phyloP scores from a whole-genome alignment of 2,797 vertebrate species.

The Lagorchestes hirsutus region DNA sequence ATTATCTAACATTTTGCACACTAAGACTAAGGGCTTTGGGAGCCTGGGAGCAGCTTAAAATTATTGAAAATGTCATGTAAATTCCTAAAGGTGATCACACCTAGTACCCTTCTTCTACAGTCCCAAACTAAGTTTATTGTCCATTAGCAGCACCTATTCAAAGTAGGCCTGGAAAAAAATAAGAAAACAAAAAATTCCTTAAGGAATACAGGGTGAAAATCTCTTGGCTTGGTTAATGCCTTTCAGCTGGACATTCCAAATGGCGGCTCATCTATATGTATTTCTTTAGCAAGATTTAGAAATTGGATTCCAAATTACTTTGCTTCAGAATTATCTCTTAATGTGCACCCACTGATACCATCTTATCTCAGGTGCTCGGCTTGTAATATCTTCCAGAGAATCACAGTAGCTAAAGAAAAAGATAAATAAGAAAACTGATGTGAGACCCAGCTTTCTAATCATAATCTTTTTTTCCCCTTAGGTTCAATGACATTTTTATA shows the following conservation, averaged over 20 bases:
- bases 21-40: not conserved
- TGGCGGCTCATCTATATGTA: not conserved
- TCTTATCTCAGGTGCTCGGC: not conserved
- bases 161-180: not conserved
- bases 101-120: not conserved
- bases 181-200: not conserved
- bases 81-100: not conserved
- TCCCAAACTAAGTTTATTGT: not conserved
- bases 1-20: not conserved
- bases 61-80: not conserved
- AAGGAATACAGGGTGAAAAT: conserved; percentile 39
- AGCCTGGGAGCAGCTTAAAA: not conserved
- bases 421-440: conserved; percentile 29
- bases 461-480: not conserved
- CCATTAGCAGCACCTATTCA: not conserved
- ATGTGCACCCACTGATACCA: not conserved
- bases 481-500: not conserved
- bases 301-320: conserved; percentile 40
- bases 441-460: conserved; percentile 7
- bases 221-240: conserved; percentile 2
- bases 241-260: conserved; percentile 62
- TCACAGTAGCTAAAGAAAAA: not conserved
- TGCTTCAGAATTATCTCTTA: conserved; percentile 24
- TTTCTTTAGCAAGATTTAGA: conserved; percentile 60
- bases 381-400: not conserved